Conservation (phyloP, 2,888 invertebrate species). For the Tipula unca region DNA sequence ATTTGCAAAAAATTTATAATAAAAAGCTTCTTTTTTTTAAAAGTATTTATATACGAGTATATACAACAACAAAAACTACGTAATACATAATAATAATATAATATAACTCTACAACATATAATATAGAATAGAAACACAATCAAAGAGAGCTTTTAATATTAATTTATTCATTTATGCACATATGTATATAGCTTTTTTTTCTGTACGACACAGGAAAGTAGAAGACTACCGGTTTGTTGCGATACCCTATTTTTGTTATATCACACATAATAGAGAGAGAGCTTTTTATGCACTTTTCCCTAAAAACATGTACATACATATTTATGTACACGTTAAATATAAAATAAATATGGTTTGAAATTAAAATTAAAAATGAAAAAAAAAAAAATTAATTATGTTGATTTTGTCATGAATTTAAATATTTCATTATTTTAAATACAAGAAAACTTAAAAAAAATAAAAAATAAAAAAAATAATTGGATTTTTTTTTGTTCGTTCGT, state of each 20-base stretch:
- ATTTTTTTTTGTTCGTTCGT: neutral
- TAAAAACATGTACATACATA: too few relatives aligned
- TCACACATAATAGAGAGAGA: neutral
- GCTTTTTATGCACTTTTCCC: neutral
- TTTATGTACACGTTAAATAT: neutral
- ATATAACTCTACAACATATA: neutral
- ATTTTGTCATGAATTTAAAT: constrained; percentile 14
- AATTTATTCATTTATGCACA: neutral
- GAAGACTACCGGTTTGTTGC: neutral
- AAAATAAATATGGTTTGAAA: neutral
- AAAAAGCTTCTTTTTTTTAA: neutral
- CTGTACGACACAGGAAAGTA: neutral
- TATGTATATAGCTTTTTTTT: neutral
- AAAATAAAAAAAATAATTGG: neutral
- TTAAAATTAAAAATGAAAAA: neutral
- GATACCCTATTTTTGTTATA: neutral
- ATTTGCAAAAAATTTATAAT: neutral
- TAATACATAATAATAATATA: constrained; percentile 14
- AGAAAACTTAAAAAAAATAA: too few relatives aligned
- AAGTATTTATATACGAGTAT: too few relatives aligned
- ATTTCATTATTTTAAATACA: neutral
- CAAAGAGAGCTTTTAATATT: neutral
- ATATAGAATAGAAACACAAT: neutral
- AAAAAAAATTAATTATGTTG: neutral
- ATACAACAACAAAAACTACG: constrained; percentile 16